These are phyloP conservation scores for Caenorhabditis brenneri DNA, from an alignment of 1,140 invertebrate genomes.

Conservation along the genomic window DNA sequence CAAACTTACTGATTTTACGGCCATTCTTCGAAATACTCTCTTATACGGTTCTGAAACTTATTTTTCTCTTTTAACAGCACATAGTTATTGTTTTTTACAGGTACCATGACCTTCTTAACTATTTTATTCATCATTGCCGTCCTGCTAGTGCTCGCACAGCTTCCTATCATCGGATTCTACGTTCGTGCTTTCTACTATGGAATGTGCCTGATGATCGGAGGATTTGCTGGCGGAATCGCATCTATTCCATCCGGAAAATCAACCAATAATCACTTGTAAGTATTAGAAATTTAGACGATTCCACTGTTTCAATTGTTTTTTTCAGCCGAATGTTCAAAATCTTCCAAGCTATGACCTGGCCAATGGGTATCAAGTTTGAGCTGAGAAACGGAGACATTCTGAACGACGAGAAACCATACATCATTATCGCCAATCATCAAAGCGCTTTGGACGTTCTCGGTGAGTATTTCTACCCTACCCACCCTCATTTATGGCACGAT, in stretches of 20 bases:
- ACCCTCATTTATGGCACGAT: background rate
- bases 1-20: too few species aligned
- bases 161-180: constrained; percentile 19
- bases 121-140: background rate
- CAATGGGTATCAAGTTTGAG: constrained; percentile 33
- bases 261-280: constrained; percentile 53
- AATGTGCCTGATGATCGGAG: constrained; percentile 35
- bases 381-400: constrained; percentile 45
- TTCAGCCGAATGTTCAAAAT: constrained; percentile 53
- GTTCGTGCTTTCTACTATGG: constrained; percentile 1
- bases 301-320: background rate
- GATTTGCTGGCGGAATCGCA: constrained; percentile 32
- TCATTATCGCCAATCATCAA: constrained; percentile 56
- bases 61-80: background rate
- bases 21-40: too few species aligned
- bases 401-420: constrained; percentile 27
- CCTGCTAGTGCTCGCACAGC: background rate
- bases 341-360: constrained; percentile 47
- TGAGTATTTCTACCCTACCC: background rate
- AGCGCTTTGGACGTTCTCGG: constrained; percentile 54
- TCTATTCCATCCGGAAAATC: constrained; percentile 48
- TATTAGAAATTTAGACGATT: background rate
- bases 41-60: too few species aligned
- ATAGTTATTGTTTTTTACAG: background rate
- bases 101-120: background rate